phyloP scores from a whole-genome alignment of 92 coral and sea anemone species.

The Phenganax subtilis region DNA sequence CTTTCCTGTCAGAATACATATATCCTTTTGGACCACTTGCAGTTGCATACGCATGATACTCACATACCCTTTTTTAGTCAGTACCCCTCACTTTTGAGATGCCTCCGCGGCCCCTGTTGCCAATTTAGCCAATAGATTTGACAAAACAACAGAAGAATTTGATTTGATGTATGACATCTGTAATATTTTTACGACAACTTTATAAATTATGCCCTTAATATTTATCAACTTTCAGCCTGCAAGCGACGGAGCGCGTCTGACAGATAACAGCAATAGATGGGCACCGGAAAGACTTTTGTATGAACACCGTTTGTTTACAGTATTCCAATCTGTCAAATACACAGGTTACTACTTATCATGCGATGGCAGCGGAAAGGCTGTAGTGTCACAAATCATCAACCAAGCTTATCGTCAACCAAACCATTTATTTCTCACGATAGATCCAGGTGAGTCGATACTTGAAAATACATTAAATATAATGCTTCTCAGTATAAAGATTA shows the following conservation, averaged over 20 bases:
- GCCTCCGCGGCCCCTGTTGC: too few relatives aligned
- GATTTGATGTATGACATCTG: too few relatives aligned
- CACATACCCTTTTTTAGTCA: too few relatives aligned
- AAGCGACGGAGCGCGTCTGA: not conserved
- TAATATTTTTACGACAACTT: too few relatives aligned
- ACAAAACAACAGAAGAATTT: too few relatives aligned
- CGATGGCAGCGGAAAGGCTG: slow-evolving; percentile 29
- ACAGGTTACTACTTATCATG: slow-evolving; percentile 27
- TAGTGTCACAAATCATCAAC: slow-evolving; percentile 1
- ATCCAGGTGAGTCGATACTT: slow-evolving; percentile 16
- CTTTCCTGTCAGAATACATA: too few relatives aligned
- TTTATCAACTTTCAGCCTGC: slow-evolving; percentile 10
- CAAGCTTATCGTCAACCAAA: slow-evolving; percentile 26
- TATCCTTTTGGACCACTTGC: too few relatives aligned
- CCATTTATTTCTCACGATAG: slow-evolving; percentile 25
- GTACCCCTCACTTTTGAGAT: too few relatives aligned
- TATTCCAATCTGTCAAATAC: slow-evolving; percentile 32
- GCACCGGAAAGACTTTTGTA: slow-evolving; percentile 33
- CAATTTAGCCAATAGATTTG: too few relatives aligned
- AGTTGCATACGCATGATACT: too few relatives aligned
- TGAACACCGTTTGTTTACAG: slow-evolving; percentile 34
- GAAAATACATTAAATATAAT: not conserved
- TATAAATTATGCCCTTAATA: not conserved
- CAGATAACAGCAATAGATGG: slow-evolving; percentile 25
- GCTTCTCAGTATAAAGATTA: too few relatives aligned